Conservation (phyloP, 2,113 vertebrate species). For the Erythrolamprus reginae region DNA sequence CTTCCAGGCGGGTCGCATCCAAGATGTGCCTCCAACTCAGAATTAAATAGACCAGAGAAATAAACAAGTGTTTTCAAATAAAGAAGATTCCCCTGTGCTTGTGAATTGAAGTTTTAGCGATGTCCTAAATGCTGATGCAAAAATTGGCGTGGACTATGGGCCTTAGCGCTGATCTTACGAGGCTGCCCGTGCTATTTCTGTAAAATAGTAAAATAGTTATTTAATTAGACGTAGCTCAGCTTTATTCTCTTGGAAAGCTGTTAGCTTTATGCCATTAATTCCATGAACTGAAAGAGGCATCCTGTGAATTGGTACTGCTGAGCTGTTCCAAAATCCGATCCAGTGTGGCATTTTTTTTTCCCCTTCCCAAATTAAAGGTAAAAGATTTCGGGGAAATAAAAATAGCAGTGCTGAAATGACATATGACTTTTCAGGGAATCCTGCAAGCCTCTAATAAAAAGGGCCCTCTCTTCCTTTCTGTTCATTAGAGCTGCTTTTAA, state of each 20-base stretch:
- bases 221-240: neutral
- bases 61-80: conserved; percentile 25
- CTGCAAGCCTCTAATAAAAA: neutral
- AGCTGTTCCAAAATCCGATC: neutral
- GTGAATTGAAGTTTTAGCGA: conserved; percentile 32
- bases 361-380: neutral
- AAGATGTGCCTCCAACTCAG: conserved; percentile 30
- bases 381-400: neutral
- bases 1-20: conserved; percentile 17
- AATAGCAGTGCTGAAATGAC: neutral
- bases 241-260: neutral
- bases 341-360: neutral
- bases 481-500: conserved; percentile 13
- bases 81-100: conserved; percentile 4
- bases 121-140: neutral
- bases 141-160: neutral
- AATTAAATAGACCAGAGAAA: conserved; percentile 25
- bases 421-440: neutral
- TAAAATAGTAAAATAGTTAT: neutral
- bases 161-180: conserved; percentile 13
- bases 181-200: neutral
- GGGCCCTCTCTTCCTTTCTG: neutral
- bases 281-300: neutral
- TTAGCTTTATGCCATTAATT: neutral
- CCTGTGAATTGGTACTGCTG: neutral